Evolutionary conservation across 2,888 invertebrate species (phyloP), one percentile per base, ranked within the genome.

Genomic region (Troides oblongomaculatus): DNA sequence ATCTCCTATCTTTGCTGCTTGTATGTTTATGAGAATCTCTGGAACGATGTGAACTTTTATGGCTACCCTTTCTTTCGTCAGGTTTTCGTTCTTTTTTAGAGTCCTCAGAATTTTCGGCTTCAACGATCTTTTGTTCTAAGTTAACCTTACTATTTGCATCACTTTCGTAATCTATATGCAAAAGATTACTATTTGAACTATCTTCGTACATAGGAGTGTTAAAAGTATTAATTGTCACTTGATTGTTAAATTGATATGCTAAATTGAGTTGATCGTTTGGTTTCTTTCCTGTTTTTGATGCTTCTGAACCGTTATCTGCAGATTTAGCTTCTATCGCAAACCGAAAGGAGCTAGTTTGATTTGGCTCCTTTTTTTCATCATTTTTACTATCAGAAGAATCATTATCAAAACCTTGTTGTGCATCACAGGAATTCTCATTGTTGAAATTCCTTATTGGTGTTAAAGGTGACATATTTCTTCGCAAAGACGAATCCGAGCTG

Each of bases 101-200:
- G 70, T 88, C 90, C 72, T 84, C 83, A 0, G 87, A 84, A 74
- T 82, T 88, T 72, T 90, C 90, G 12, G 76, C 76, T 76, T 90
- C 89, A 2, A 76, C 75, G n/a, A 75, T 62, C 76, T 91, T 92
- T 43, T 75, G 75, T 71, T 90, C 91, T 23, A 75, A 78, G 72
- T 86, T 88, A n/a, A 79, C 82, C 78, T 93, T 93, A 74, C 91
- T 92, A 66, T 93, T 93, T 2, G 84, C 86, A 74, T 92, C 92
- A 77, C 90, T 92, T 79, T 92, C 92, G 65, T 92, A 92, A 77
- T 92, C 92, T 69, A 93, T 91, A 66, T 87, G 90, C 67, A 90
- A 77, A 64, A 87, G 88, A 72, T 90, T 88, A 72, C 90, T 89
- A 78, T 91, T 92, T 1, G 92, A 92, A 77, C 90, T 93, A 64